A percentile compares a stretch with the other conserved stretches of the same genome.
phyloP scores from a whole-genome alignment of 2,113 vertebrate species.

The Quiscalus mexicanus region DNA sequence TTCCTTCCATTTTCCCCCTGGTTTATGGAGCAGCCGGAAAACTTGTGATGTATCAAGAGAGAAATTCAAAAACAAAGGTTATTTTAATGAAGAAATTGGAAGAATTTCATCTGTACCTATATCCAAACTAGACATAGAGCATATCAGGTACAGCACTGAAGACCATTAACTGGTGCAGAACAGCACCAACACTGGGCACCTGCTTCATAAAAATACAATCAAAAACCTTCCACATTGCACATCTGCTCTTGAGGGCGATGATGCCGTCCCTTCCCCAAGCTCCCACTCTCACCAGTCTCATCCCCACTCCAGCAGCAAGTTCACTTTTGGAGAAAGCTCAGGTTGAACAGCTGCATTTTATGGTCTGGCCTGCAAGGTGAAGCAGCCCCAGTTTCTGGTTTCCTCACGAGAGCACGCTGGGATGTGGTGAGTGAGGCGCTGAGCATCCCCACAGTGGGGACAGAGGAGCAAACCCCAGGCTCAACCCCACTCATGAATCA shows the following conservation, averaged over 20 bases:
- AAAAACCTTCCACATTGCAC: neutral
- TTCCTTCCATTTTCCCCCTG: neutral
- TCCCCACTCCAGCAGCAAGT: neutral
- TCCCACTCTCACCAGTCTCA: neutral
- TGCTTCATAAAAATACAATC: neutral
- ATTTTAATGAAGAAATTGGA: neutral
- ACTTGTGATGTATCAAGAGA: neutral
- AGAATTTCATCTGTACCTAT: neutral
- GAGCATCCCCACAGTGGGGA: accelerated
- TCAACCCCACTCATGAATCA: neutral
- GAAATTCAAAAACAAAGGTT: neutral
- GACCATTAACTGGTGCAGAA: neutral
- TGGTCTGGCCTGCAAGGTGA: neutral
- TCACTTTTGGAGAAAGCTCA: neutral
- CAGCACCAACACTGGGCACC: neutral
- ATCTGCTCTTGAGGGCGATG: neutral
- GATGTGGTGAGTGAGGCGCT: neutral
- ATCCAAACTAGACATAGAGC: neutral
- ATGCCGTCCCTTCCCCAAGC: too few relatives aligned
- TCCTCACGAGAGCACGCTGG: accelerated
- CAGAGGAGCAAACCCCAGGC: neutral
- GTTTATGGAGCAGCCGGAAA: neutral
- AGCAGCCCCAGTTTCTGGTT: neutral
- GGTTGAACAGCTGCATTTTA: neutral
- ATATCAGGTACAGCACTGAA: neutral